Conservation (phyloP, 92 coral and sea anemone genomes). For the Virgularia gustaviana region DNA sequence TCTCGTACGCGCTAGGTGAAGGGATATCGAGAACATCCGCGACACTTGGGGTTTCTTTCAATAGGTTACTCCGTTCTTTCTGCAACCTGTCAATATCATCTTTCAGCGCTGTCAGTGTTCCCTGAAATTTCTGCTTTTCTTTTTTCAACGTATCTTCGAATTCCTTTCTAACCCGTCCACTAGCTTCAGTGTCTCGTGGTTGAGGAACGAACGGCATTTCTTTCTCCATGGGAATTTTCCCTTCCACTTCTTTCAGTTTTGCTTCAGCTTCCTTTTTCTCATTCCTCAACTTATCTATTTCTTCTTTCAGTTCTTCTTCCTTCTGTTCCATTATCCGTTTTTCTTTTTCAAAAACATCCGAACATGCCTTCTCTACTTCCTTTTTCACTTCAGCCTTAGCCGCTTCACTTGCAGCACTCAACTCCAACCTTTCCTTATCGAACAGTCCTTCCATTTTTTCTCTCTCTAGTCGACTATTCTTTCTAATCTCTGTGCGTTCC, state of each 20-base stretch:
- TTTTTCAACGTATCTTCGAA: constrained; percentile 63
- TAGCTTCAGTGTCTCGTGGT: constrained; percentile 55
- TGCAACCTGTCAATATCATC: constrained; percentile 74
- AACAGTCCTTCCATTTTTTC: constrained; percentile 60
- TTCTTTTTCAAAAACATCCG: constrained; percentile 6
- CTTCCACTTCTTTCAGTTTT: constrained; percentile 20
- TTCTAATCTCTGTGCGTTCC: constrained; percentile 30
- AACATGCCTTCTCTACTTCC: background rate
- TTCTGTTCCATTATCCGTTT: background rate
- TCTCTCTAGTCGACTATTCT: constrained; percentile 67
- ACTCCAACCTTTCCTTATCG: constrained; percentile 32
- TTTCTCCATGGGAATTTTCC: background rate
- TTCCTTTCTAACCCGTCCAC: constrained; percentile 56
- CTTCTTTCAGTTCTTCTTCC: constrained; percentile 15
- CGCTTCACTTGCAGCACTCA: background rate
- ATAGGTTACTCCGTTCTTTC: background rate
- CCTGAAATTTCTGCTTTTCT: constrained; percentile 81
- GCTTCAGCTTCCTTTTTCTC: constrained; percentile 13
- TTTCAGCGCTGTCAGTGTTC: constrained; percentile 65
- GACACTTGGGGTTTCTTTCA: constrained; percentile 3
- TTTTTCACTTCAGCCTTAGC: background rate
- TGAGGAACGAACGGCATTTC: background rate
- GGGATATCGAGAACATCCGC: no score
- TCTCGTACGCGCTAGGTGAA: background rate
- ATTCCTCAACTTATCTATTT: constrained; percentile 11